phyloP scores from a whole-genome alignment of 2,888 invertebrate species.

The Flexamia atlantica region DNA sequence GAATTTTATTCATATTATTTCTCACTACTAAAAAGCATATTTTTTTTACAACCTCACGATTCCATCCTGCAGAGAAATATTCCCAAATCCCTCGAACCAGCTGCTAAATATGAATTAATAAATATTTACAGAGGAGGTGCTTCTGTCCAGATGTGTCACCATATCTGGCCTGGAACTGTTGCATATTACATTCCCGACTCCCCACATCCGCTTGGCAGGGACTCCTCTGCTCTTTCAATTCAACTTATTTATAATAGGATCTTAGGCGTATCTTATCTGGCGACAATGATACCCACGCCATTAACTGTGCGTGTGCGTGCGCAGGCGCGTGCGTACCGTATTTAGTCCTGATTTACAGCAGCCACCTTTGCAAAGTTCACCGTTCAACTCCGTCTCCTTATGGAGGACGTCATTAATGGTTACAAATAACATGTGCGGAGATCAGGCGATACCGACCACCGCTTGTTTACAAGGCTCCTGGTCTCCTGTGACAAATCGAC shows the following conservation, averaged over 20 bases:
- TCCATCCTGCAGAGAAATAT: no score
- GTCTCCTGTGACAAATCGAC: slow-evolving; percentile 16
- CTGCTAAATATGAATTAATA: not conserved
- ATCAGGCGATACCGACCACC: slow-evolving; percentile 4
- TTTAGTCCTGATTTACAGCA: slow-evolving; percentile 39
- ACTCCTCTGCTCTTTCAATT: slow-evolving; percentile 44
- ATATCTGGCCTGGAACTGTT: not conserved
- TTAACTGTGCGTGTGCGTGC: slow-evolving; percentile 42
- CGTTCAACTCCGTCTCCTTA: slow-evolving; percentile 25
- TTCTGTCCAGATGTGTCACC: not conserved
- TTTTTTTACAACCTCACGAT: no score
- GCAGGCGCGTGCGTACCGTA: not conserved
- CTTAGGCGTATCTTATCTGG: slow-evolving; percentile 55
- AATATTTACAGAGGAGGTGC: not conserved
- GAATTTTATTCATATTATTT: no score
- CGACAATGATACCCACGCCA: slow-evolving; percentile 58
- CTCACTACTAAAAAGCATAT: no score
- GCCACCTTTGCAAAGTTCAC: slow-evolving; percentile 46
- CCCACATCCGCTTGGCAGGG: slow-evolving; percentile 52
- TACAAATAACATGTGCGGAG: slow-evolving; percentile 35
- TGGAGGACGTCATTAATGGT: slow-evolving; percentile 36
- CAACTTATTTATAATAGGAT: slow-evolving; percentile 59
- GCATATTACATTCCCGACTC: not conserved
- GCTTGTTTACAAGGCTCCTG: slow-evolving; percentile 33
- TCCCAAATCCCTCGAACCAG: no score